Base-by-base conservation (phyloP, 2,113 vertebrate genomes). In the Hucho hucho region DNA sequence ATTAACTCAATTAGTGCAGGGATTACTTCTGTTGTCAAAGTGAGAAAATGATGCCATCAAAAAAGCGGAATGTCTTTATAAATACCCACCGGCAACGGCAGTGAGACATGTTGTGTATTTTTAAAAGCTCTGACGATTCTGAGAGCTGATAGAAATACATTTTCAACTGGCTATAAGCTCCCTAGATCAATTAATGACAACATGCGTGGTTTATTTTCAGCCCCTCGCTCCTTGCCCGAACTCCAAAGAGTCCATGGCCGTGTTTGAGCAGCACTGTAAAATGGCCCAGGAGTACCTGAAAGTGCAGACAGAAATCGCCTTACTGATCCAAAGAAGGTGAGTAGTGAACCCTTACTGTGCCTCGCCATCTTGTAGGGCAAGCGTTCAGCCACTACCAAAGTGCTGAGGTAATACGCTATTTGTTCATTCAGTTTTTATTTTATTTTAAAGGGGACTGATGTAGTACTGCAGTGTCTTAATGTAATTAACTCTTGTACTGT, bases 211-310 rank as follows among this genome's bases (percentile, higher is more conserved):
- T 91, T 91, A 79, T 92, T 94, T 94, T 74, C 93, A 99, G 97
- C 98, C 98, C 79, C 93, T 99, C 47, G 95, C 97, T 87, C 98
- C 98, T 0, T 99, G 97, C 89, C 97, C 97, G 78, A 99, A 99
- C 94, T 99, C 98, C 88, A 99, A 99, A 95, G 98, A 99, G 92
- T 99, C 98, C 79, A 99, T 99, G 97, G 97, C 98, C 73, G 97
- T 99, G 80, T 99, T 99, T 90, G 97, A 99, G 89, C 98, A 99
- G 86, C 97, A 99, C 90, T 99, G 98, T 92, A 99, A 99, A 92
- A 99, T 99, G 98, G 98, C 98, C 75, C 97, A 99, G 88, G 98
- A 99, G 79, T 99, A 99, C 87, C 96, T 99, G 94, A 99, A 99
- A 92, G 98, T 99, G 73, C 98, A 99, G 84, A 99, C 98, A 3